These are phyloP conservation scores for Ganaspis sp. DNA, from an alignment of 1,140 invertebrate genomes.

Conservation along the genomic window DNA sequence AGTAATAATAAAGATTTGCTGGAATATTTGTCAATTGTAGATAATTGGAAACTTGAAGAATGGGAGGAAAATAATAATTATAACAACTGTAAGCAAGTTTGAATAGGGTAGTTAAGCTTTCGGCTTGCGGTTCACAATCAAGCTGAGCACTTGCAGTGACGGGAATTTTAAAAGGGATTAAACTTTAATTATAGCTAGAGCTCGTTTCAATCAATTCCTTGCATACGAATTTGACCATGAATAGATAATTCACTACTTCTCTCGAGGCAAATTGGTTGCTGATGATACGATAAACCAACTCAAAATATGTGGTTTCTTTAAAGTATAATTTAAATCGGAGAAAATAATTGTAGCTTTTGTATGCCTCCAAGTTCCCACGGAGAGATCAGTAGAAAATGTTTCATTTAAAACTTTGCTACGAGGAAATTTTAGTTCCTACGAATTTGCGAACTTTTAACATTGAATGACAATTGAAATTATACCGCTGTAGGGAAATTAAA, in stretches of 20 bases:
- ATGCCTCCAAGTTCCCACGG: too few relatives aligned
- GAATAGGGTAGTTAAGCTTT: conserved; percentile 1
- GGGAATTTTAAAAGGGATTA: conserved; percentile 20
- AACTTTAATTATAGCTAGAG: conserved; percentile 15
- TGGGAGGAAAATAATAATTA: background rate
- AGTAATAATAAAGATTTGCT: too few relatives aligned
- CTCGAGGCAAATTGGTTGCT: background rate
- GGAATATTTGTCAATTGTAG: too few relatives aligned
- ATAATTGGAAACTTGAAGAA: too few relatives aligned
- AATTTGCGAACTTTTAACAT: too few relatives aligned
- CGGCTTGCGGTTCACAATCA: background rate
- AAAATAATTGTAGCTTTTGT: background rate
- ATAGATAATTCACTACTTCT: conserved; percentile 1
- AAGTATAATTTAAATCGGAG: background rate
- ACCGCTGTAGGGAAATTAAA: too few relatives aligned
- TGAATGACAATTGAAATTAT: too few relatives aligned
- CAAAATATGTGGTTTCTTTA: background rate
- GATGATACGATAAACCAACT: background rate
- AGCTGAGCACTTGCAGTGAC: background rate
- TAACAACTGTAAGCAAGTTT: background rate
- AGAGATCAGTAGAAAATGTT: too few relatives aligned
- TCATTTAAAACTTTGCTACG: too few relatives aligned
- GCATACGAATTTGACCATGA: conserved; percentile 20
- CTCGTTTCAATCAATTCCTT: conserved; percentile 22
- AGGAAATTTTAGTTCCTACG: too few relatives aligned